These are phyloP conservation scores for Taurulus bubalis DNA, from an alignment of 2,113 vertebrate genomes.

Conservation along the genomic window DNA sequence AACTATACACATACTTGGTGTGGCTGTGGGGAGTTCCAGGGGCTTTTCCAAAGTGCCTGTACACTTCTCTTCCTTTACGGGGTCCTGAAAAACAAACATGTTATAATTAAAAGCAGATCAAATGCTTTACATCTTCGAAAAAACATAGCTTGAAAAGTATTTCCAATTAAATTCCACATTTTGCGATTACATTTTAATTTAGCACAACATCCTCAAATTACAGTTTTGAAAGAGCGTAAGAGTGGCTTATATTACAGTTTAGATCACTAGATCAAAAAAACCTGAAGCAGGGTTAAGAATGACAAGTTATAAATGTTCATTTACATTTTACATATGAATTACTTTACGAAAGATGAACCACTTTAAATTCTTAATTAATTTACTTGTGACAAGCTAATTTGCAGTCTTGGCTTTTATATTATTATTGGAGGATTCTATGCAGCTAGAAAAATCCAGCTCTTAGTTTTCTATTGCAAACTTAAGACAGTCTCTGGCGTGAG, in stretches of 20 bases:
- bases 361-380: no score
- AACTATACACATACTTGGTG: slow-evolving; percentile 87
- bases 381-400: no score
- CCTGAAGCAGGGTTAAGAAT: background rate
- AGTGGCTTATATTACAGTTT: background rate
- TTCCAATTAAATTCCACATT: background rate
- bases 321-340: no score
- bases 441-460: no score
- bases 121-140: background rate
- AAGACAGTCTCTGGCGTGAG: no score
- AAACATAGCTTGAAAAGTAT: background rate
- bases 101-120: background rate
- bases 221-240: background rate
- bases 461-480: no score
- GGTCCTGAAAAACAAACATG: slow-evolving; percentile 81
- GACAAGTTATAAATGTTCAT: no score
- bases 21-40: slow-evolving; percentile 93
- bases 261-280: background rate
- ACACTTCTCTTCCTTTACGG: slow-evolving; percentile 91
- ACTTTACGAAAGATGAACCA: no score
- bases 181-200: background rate
- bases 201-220: background rate
- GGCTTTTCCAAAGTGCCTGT: slow-evolving; percentile 94
- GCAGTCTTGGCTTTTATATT: no score
- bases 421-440: no score